Conservation (phyloP, 1,140 invertebrate species). For the Nixonia krombeini region DNA sequence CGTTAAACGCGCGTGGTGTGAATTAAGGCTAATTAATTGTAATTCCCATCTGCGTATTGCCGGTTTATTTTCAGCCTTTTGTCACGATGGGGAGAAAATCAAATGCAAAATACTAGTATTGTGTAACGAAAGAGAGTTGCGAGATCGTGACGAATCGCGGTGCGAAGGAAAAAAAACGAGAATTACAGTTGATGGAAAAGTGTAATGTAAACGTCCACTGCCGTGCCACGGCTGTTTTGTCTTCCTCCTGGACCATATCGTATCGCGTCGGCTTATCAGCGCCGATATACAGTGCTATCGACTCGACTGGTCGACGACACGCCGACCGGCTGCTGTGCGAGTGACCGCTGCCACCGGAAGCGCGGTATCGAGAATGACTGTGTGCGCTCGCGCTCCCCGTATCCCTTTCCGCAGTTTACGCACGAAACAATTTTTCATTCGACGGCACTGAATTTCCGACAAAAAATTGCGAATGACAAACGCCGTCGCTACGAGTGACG, state of each 20-base stretch:
- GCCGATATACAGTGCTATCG: slow-evolving; percentile 59
- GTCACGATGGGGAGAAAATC: too few species aligned
- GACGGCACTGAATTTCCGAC: slow-evolving; percentile 8
- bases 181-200: slow-evolving; percentile 22
- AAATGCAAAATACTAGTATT: too few species aligned
- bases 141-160: too few species aligned
- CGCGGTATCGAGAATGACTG: slow-evolving; percentile 51
- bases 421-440: slow-evolving; percentile 32
- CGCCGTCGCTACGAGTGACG: slow-evolving; percentile 10
- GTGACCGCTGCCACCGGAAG: slow-evolving; percentile 54
- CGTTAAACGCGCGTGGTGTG: too few species aligned
- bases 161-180: too few species aligned
- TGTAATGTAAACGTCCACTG: slow-evolving; percentile 2
- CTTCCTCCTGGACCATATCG: slow-evolving; percentile 62
- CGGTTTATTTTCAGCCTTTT: too few species aligned
- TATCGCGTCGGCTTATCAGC: slow-evolving; percentile 64
- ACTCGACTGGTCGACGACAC: slow-evolving; percentile 42
- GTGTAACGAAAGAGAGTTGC: too few species aligned
- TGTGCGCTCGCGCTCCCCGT: slow-evolving; percentile 20
- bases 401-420: slow-evolving; percentile 27
- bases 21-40: too few species aligned
- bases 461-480: slow-evolving; percentile 29
- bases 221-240: slow-evolving; percentile 55
- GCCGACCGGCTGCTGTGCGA: slow-evolving; percentile 29
- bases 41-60: too few species aligned